Conservation (phyloP, 2,888 invertebrate genomes). For the Hyposoter didymator region DNA sequence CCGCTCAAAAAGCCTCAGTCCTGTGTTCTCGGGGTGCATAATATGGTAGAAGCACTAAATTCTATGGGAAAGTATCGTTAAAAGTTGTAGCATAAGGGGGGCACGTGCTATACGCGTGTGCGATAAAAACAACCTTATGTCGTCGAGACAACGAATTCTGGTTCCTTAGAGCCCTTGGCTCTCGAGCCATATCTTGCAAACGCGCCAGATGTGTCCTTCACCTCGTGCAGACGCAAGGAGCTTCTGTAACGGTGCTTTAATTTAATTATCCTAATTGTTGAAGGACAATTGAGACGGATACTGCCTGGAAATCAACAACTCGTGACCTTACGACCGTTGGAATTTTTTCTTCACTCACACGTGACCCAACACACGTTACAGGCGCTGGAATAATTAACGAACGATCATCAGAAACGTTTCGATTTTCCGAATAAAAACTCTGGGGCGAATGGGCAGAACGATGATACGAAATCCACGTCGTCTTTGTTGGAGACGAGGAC, state of each 20-base stretch:
- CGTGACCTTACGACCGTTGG: conserved; percentile 13
- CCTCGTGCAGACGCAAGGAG: conserved; percentile 40
- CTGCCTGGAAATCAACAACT: conserved; percentile 4
- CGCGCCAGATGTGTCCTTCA: conserved; percentile 73
- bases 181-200: conserved; percentile 12
- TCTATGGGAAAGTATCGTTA: conserved; percentile 44
- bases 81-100: conserved; percentile 38
- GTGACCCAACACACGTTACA: neutral
- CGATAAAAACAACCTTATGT: conserved; percentile 44
- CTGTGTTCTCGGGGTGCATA: conserved; percentile 43
- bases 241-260: conserved; percentile 63
- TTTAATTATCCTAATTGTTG: conserved; percentile 77
- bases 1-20: conserved; percentile 15
- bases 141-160: conserved; percentile 47
- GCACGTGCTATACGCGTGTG: conserved; percentile 78
- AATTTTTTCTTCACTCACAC: neutral
- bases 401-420: neutral
- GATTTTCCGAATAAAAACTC: neutral
- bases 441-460: neutral
- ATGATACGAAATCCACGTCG: neutral
- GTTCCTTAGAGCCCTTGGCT: conserved; percentile 1
- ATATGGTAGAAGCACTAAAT: conserved; percentile 13
- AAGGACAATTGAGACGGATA: conserved; percentile 60
- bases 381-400: neutral
- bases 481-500: neutral